These are phyloP conservation scores for Hartigia nigra DNA, from an alignment of 2,888 invertebrate genomes.

Conservation along the genomic window DNA sequence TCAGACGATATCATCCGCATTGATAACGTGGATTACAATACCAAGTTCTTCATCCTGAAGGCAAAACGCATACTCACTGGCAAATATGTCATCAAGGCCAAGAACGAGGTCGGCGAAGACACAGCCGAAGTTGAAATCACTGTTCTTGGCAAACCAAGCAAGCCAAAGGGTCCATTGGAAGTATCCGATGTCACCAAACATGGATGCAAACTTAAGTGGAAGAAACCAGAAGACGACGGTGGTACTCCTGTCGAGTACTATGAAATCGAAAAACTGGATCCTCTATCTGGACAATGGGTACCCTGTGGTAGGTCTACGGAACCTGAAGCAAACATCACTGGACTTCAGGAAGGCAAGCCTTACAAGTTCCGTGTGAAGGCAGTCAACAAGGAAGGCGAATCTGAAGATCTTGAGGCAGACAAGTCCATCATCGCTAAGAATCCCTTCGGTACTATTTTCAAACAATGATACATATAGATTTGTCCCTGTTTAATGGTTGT, in stretches of 20 bases:
- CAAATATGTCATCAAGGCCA: conserved; percentile 88
- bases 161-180: conserved; percentile 88
- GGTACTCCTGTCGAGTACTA: conserved; percentile 94
- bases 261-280: conserved; percentile 95
- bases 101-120: conserved; percentile 94
- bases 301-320: conserved; percentile 89
- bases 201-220: conserved; percentile 91
- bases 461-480: not conserved
- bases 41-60: conserved; percentile 88
- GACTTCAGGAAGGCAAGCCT: conserved; percentile 93
- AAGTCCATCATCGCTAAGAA: conserved; percentile 97
- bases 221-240: conserved; percentile 96
- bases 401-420: conserved; percentile 94
- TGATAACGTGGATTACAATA: conserved; percentile 89
- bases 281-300: conserved; percentile 92
- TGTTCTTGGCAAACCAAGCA: conserved; percentile 83
- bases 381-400: conserved; percentile 98
- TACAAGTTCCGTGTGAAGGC: conserved; percentile 99
- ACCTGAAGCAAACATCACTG: conserved; percentile 85
- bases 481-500: conserved; percentile 13
- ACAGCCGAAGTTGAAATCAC: conserved; percentile 90
- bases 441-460: conserved; percentile 83
- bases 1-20: conserved; percentile 76
- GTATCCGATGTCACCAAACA: conserved; percentile 91
- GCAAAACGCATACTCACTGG: conserved; percentile 86